Percentiles rank a stretch among this genome's conserved stretches.
These are phyloP conservation scores for Carcinoscorpius rotundicauda DNA, from an alignment of 1,140 invertebrate genomes.

Conservation along the genomic window DNA sequence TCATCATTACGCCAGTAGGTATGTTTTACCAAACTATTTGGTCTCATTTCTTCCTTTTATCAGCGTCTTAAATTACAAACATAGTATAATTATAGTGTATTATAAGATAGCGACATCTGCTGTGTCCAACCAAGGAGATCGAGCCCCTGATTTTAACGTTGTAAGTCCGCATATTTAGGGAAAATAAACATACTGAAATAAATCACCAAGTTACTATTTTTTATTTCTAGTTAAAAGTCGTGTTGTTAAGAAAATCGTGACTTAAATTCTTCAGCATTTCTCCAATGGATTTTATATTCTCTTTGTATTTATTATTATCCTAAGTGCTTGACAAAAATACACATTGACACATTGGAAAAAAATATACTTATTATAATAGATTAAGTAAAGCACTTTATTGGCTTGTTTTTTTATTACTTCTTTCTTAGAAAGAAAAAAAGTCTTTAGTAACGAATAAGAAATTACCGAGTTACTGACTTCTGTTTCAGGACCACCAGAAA, in stretches of 20 bases:
- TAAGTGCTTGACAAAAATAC: neutral
- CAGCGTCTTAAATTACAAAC: neutral
- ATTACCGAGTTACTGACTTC: slow-evolving; percentile 2
- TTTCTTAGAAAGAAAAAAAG: neutral
- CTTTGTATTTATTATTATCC: neutral
- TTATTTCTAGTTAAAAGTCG: too few relatives aligned
- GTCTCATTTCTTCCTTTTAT: slow-evolving; percentile 3
- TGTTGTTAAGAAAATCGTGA: too few relatives aligned
- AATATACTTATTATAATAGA: slow-evolving; percentile 1
- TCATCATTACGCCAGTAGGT: slow-evolving; percentile 27
- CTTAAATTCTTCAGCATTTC: too few relatives aligned
- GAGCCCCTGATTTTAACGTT: neutral
- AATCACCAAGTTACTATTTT: too few relatives aligned
- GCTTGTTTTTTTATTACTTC: neutral
- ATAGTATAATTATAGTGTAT: neutral
- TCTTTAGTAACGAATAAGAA: slow-evolving; percentile 2
- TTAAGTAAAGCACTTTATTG: neutral
- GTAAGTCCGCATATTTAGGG: neutral
- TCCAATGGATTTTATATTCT: too few relatives aligned
- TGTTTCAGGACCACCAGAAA: slow-evolving; percentile 26
- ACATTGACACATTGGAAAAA: neutral
- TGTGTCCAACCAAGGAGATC: neutral
- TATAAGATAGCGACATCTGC: neutral
- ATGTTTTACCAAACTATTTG: slow-evolving; percentile 5
- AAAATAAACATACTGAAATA: too few relatives aligned